Evolutionary conservation across 2,113 vertebrate species (phyloP), one percentile per base, ranked within the genome.

Genomic region (Pygoscelis adeliae): DNA sequence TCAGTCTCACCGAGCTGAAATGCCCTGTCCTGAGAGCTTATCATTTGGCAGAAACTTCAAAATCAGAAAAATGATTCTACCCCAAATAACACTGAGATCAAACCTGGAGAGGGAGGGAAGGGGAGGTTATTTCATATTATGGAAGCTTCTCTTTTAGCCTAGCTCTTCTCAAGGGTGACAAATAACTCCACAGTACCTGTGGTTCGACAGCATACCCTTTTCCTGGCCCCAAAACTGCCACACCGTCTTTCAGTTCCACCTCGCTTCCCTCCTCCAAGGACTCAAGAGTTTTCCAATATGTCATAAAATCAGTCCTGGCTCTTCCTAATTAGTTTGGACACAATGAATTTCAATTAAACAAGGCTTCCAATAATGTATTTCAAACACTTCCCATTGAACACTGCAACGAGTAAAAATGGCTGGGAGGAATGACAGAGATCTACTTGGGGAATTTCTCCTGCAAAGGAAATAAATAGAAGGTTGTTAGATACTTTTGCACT

Each of bases 1-100:
- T 94, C 85, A 70, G 92, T 78, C 90, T 93, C 92, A 50, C 61
- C 13, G 36, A 94, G 62, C 49, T 93, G 90, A 96, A 94, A 77
- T 72, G 79, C 32, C 49, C 44, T 66, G 67, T 96, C 88, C 79
- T 93, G 92, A 85, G 85, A 96, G 46, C 30, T 66, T 73, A 53
- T 92, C 36, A 34, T 38, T 83, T 66, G 74, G 85, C 92, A 90
- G 49, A 50, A 30, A 56, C 67, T 81, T 86, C 53, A 38, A 88
- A 88, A 70, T 47, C 32, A 83, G 42, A 66, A 70, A 85, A 91
- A 90, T 56, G 36, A 13, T 96, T 91, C 84, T 72, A 61, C 30
- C 34, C 58, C 73, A 73, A 47, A 93, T 76, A 91, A 91, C 27
- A 65, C 9, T 8, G 50, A 76, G 23, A 82, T 59, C 80, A 84